Percentiles rank a stretch among this genome's conserved stretches.
Conservation (phyloP, 2,888 invertebrate species). For the Caenorhabditis japonica region DNA sequence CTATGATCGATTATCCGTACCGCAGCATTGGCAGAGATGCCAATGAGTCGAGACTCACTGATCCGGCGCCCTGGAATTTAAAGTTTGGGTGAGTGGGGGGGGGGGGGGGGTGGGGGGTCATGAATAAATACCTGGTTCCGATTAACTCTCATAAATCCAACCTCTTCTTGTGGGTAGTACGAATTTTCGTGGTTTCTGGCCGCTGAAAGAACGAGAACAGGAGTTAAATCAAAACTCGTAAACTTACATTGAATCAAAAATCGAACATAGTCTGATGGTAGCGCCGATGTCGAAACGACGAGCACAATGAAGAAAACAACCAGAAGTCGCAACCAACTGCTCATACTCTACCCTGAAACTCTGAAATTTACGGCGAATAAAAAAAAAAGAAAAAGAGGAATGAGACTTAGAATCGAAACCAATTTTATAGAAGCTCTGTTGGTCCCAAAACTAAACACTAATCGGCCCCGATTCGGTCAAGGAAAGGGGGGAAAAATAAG, state of each 20-base stretch:
- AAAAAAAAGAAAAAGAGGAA: conserved; percentile 1
- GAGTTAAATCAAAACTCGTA: not conserved
- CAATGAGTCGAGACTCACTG: conserved; percentile 54
- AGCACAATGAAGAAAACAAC: conserved; percentile 49
- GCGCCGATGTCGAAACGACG: conserved; percentile 48
- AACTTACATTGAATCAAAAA: conserved; percentile 58
- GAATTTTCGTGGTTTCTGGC: conserved; percentile 44
- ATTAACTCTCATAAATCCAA: conserved; percentile 52
- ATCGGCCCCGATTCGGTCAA: not conserved
- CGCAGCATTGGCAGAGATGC: conserved; percentile 60
- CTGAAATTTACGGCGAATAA: not conserved
- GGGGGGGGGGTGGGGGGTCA: no score
- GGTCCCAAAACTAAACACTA: not conserved
- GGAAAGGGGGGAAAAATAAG: not conserved
- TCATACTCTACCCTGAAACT: conserved; percentile 52
- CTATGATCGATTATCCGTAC: conserved; percentile 61
- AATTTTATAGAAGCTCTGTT: not conserved
- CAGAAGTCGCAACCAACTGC: conserved; percentile 51
- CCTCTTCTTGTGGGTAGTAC: conserved; percentile 32
- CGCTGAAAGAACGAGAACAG: no score
- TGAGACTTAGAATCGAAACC: not conserved
- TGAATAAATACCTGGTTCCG: conserved; percentile 52
- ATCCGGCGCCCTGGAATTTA: conserved; percentile 46
- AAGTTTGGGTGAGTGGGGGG: not conserved
- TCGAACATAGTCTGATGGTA: conserved; percentile 64